Percentiles rank a stretch among this genome's conserved stretches.
Evolutionary conservation across 2,888 invertebrate genomes (phyloP).

Genomic region (Ceriagrion tenellum): DNA sequence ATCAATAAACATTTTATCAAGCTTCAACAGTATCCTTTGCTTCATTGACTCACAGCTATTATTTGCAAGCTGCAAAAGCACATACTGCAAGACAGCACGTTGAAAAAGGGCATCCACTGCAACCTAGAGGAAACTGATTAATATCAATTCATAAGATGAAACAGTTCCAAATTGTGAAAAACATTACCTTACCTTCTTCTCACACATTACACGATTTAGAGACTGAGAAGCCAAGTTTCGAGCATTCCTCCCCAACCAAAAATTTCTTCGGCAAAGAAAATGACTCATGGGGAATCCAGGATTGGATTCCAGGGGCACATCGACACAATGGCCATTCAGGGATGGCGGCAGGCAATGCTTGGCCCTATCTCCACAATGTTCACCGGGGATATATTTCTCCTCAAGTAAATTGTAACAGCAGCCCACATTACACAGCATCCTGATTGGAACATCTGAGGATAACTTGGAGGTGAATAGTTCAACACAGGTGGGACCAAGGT

Average conservation of each 20-base stretch:
- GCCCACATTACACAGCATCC: conserved; percentile 88
- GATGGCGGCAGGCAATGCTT: conserved; percentile 26
- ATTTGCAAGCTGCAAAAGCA: conserved; percentile 72
- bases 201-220: conserved; percentile 83
- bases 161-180: neutral
- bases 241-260: conserved; percentile 85
- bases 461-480: conserved; percentile 83
- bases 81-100: conserved; percentile 87
- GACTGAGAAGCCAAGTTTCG: conserved; percentile 93
- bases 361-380: conserved; percentile 75
- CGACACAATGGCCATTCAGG: neutral
- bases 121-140: conserved; percentile 73
- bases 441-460: conserved; percentile 77
- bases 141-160: neutral
- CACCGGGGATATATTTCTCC: conserved; percentile 79
- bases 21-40: conserved; percentile 78
- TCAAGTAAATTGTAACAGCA: conserved; percentile 93
- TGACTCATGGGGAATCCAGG: conserved; percentile 85
- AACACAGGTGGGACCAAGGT: conserved; percentile 87
- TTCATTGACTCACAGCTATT: conserved; percentile 74
- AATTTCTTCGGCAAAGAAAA: conserved; percentile 79
- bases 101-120: conserved; percentile 86
- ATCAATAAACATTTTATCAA: conserved; percentile 77
- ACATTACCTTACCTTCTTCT: conserved; percentile 76
- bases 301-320: neutral